Percentiles rank a stretch among this genome's conserved stretches.
Conservation (phyloP, 2,888 invertebrate species). For the Ligdia adustata region DNA sequence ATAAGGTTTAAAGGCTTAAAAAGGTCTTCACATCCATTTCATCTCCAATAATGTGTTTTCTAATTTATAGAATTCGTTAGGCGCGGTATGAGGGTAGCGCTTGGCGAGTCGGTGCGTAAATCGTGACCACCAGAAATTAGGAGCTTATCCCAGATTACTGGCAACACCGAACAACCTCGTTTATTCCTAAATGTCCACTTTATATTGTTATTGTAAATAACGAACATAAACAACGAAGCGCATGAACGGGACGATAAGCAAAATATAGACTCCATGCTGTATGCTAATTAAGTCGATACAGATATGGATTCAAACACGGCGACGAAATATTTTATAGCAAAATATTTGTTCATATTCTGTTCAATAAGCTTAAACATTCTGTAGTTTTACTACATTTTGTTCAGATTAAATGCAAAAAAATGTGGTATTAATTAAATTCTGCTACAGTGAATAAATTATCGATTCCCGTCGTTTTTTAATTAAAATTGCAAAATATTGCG, state of each 20-base stretch:
- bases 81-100: constrained; percentile 38
- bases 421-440: not conserved
- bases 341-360: too few species aligned
- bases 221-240: constrained; percentile 27
- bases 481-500: constrained; percentile 3
- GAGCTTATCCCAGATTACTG: constrained; percentile 62
- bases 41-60: constrained; percentile 38
- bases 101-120: constrained; percentile 48
- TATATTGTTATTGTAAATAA: constrained; percentile 41
- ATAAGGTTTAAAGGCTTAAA: constrained; percentile 22
- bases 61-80: constrained; percentile 41
- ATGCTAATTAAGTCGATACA: too few species aligned
- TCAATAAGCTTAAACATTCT: too few species aligned
- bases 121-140: constrained; percentile 58
- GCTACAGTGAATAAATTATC: not conserved
- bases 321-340: too few species aligned
- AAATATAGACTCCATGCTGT: too few species aligned
- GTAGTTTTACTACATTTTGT: too few species aligned
- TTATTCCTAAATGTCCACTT: constrained; percentile 44
- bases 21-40: constrained; percentile 32
- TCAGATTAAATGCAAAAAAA: too few species aligned
- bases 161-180: constrained; percentile 54
- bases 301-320: too few species aligned
- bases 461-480: constrained; percentile 1
- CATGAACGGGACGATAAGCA: too few species aligned